These are phyloP conservation scores for Apogon talboti DNA, from an alignment of 2,797 vertebrate genomes.

Conservation along the genomic window DNA sequence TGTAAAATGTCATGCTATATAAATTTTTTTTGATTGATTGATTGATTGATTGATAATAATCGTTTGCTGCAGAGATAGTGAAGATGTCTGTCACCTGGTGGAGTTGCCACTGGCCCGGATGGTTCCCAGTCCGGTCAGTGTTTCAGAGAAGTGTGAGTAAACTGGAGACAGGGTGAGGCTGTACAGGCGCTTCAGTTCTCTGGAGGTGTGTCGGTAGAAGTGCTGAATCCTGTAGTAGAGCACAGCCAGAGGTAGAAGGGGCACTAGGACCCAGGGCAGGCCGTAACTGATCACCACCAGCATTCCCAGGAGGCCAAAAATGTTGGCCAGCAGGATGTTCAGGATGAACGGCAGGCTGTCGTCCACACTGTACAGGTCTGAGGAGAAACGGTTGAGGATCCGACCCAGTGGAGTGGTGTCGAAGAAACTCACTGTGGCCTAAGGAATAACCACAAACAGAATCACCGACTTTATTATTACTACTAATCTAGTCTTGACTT, in stretches of 20 bases:
- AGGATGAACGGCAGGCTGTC: constrained; percentile 93
- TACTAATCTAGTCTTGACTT: no score
- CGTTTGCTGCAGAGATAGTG: not conserved
- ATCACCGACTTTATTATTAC: no score
- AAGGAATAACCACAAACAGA: not conserved
- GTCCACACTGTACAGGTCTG: constrained; percentile 91
- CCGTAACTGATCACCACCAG: constrained; percentile 90
- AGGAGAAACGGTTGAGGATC: constrained; percentile 95
- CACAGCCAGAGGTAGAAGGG: constrained; percentile 86
- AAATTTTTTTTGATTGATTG: no score
- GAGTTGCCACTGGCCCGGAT: constrained; percentile 88
- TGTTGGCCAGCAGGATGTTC: constrained; percentile 92
- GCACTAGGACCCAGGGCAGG: constrained; percentile 90
- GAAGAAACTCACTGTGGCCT: constrained; percentile 94
- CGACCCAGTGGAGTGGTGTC: constrained; percentile 91
- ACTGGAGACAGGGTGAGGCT: constrained; percentile 94
- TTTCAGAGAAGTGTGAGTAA: constrained; percentile 96
- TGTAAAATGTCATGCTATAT: no score
- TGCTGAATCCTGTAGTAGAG: constrained; percentile 88
- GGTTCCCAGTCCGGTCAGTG: constrained; percentile 88
- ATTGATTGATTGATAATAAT: no score
- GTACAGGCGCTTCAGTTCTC: constrained; percentile 93
- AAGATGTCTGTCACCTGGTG: constrained; percentile 79
- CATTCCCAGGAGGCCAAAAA: constrained; percentile 87
- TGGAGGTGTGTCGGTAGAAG: constrained; percentile 90